Evolutionary conservation across 2,113 vertebrate species (phyloP).

Genomic region (Hassar affinis): DNA sequence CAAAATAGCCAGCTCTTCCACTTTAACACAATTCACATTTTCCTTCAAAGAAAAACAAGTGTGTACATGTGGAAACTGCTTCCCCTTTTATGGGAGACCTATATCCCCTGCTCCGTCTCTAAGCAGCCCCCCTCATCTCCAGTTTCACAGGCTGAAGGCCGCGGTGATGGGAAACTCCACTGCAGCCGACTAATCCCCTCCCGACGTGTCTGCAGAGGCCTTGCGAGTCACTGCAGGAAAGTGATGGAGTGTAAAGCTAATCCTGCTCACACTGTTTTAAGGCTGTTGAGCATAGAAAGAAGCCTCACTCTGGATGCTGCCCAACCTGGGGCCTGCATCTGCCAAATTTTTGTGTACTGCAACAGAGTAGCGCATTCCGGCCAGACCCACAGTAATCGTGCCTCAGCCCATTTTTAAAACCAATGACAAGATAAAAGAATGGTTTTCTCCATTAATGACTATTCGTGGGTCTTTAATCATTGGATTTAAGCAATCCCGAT

Average conservation of each 20-base stretch:
- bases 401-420: constrained; percentile 14
- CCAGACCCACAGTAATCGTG: constrained; percentile 26
- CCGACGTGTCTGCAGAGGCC: constrained; percentile 34
- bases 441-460: constrained; percentile 40
- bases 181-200: constrained; percentile 34
- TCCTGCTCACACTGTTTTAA: constrained; percentile 37
- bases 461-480: constrained; percentile 53
- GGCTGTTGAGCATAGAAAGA: neutral
- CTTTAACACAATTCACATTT: constrained; percentile 18
- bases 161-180: constrained; percentile 42
- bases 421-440: constrained; percentile 43
- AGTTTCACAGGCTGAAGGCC: constrained; percentile 41
- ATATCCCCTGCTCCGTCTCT: constrained; percentile 27
- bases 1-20: constrained; percentile 7
- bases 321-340: neutral
- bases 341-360: constrained; percentile 2
- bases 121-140: constrained; percentile 17
- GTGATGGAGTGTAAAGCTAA: constrained; percentile 42
- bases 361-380: neutral
- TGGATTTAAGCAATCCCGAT: constrained; percentile 51
- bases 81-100: constrained; percentile 19
- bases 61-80: constrained; percentile 33
- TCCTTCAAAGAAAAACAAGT: constrained; percentile 26
- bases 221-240: constrained; percentile 26
- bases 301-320: neutral